Evolutionary conservation across 1,140 invertebrate genomes (phyloP).

Genomic region (Drosophila lowei): DNA sequence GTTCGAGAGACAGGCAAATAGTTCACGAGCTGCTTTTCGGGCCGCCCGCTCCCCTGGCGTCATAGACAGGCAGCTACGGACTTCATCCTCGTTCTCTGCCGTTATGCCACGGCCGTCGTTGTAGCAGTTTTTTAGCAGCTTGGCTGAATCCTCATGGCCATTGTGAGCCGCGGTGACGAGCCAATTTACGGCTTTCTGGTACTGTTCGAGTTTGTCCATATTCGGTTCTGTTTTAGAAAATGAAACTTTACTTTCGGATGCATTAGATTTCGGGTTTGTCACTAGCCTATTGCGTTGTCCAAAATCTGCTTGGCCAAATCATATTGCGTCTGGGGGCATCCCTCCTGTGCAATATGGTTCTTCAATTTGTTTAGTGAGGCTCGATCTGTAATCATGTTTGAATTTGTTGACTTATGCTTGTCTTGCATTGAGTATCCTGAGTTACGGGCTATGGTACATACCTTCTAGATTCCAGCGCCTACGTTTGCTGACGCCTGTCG

Average conservation of each 20-base stretch:
- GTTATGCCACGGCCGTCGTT: constrained; percentile 91
- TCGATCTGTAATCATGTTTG: constrained; percentile 77
- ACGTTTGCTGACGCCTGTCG: constrained; percentile 65
- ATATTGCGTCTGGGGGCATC: constrained; percentile 88
- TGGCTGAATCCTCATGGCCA: constrained; percentile 93
- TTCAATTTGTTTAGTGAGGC: constrained; percentile 85
- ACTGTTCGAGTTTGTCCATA: constrained; percentile 71
- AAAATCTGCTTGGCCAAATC: constrained; percentile 87
- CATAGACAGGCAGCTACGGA: constrained; percentile 92
- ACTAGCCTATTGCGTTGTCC: constrained; percentile 85
- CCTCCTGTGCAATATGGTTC: constrained; percentile 87
- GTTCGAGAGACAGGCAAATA: constrained; percentile 92
- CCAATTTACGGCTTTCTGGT: constrained; percentile 91
- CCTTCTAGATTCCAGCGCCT: constrained; percentile 81
- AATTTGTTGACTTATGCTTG: background rate
- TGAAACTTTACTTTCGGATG: background rate
- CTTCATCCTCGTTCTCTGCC: constrained; percentile 91
- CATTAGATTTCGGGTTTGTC: background rate
- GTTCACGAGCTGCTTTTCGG: constrained; percentile 91
- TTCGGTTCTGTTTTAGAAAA: constrained; percentile 70
- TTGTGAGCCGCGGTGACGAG: constrained; percentile 94
- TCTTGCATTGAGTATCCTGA: background rate
- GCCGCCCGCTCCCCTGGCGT: constrained; percentile 93
- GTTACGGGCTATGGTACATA: constrained; percentile 4
- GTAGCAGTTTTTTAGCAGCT: constrained; percentile 90